Evolutionary conservation across 2,113 vertebrate species (phyloP).

Genomic region (Stegastes partitus): DNA sequence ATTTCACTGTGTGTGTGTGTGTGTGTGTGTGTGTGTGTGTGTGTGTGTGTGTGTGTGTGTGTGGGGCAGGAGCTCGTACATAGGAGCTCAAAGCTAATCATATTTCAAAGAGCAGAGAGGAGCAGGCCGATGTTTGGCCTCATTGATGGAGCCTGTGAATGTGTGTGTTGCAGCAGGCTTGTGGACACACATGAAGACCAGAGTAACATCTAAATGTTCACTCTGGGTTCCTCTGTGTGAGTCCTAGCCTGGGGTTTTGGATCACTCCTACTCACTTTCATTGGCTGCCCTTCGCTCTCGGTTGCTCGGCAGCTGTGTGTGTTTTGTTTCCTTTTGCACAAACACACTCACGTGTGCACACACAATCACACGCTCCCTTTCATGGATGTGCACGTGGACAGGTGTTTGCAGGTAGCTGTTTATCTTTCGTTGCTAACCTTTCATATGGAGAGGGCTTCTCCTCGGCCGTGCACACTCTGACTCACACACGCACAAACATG

Average conservation of each 20-base stretch:
- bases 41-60: constrained; percentile 51
- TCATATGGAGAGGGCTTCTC: constrained; percentile 76
- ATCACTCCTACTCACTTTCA: constrained; percentile 39
- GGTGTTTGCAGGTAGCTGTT: constrained; percentile 87
- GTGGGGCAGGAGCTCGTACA: constrained; percentile 90
- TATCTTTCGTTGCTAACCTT: constrained; percentile 82
- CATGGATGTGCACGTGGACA: constrained; percentile 75
- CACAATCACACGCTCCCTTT: constrained; percentile 45
- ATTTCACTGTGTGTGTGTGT: constrained; percentile 87
- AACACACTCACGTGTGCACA: not conserved
- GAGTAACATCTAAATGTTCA: constrained; percentile 34
- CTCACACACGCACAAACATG: constrained; percentile 35
- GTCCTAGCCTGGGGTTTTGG: not conserved
- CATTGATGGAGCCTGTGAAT: constrained; percentile 68
- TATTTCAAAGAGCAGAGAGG: constrained; percentile 95
- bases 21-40: constrained; percentile 77
- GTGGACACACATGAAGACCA: constrained; percentile 29
- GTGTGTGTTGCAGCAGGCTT: constrained; percentile 41
- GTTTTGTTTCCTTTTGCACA: constrained; percentile 34
- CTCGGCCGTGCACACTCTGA: constrained; percentile 28
- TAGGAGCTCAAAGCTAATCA: constrained; percentile 98
- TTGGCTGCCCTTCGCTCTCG: constrained; percentile 51
- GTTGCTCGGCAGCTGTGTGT: constrained; percentile 68
- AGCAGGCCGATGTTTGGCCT: constrained; percentile 69
- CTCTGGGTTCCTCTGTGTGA: constrained; percentile 34